These are phyloP conservation scores for Drosophila lacicola DNA, from an alignment of 2,888 invertebrate genomes.

Conservation along the genomic window DNA sequence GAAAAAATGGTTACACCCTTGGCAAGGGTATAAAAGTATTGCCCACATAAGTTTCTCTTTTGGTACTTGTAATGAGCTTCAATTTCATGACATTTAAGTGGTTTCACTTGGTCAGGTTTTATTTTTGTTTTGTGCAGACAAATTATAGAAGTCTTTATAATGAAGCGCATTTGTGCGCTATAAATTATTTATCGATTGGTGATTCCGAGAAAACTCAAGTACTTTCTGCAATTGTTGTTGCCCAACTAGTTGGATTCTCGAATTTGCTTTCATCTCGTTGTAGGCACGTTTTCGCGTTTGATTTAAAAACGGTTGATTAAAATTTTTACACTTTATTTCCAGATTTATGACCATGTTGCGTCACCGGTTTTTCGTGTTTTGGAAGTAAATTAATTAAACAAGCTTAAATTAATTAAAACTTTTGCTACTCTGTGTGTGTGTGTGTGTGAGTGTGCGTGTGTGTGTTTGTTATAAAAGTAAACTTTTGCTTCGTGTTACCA, in stretches of 20 bases:
- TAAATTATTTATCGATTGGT: conserved; percentile 45
- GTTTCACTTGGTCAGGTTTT: conserved; percentile 28
- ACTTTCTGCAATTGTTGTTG: background rate
- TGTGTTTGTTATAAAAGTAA: conserved; percentile 25
- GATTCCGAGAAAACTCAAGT: conserved; percentile 9
- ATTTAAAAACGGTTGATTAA: background rate
- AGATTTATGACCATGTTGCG: conserved; percentile 6
- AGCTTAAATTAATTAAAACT: conserved; percentile 65
- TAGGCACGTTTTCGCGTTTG: background rate
- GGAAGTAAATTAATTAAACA: conserved; percentile 37
- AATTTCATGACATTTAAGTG: conserved; percentile 27
- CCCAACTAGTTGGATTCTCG: background rate
- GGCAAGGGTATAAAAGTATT: background rate
- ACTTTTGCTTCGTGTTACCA: conserved; percentile 40
- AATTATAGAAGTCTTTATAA: conserved; percentile 26
- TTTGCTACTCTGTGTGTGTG: conserved; percentile 10
- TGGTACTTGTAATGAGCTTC: conserved; percentile 24
- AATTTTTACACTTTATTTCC: conserved; percentile 1
- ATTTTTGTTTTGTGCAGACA: conserved; percentile 15
- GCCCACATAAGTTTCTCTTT: conserved; percentile 2
- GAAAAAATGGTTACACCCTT: background rate
- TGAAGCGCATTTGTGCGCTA: conserved; percentile 33
- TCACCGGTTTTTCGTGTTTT: conserved; percentile 13
- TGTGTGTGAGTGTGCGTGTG: background rate
- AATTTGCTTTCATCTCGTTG: conserved; percentile 20